Percentiles rank a stretch among this genome's conserved stretches.
Evolutionary conservation across 2,888 invertebrate species (phyloP).

Genomic region (Drosophila affinis): DNA sequence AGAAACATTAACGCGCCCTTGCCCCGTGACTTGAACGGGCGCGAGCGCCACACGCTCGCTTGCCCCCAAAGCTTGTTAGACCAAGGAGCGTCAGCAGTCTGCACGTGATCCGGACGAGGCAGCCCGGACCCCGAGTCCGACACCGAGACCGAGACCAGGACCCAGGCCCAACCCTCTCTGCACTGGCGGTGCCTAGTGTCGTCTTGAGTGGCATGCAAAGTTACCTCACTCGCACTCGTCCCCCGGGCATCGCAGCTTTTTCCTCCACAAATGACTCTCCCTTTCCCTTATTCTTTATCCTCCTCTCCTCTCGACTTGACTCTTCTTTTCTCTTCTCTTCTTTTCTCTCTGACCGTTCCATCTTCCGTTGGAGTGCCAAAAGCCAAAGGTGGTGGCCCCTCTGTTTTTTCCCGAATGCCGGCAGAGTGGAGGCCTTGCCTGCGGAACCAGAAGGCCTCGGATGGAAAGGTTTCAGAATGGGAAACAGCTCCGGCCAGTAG

Average conservation of each 20-base stretch:
- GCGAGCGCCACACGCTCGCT: conserved; percentile 45
- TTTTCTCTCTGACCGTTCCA: background rate
- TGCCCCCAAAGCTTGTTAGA: conserved; percentile 69
- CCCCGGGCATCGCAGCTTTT: background rate
- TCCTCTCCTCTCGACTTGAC: background rate
- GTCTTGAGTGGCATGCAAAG: background rate
- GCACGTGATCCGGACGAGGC: conserved; percentile 45
- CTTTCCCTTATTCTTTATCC: background rate
- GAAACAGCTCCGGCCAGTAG: background rate
- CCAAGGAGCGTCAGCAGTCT: conserved; percentile 41
- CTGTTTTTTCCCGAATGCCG: background rate
- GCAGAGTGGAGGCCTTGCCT: background rate
- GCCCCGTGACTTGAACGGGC: conserved; percentile 39
- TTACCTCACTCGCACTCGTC: too few species aligned
- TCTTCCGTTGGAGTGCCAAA: background rate
- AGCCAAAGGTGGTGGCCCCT: background rate
- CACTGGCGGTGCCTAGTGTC: background rate
- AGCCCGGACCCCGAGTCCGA: conserved; percentile 55
- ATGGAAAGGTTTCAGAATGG: too few species aligned
- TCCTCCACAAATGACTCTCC: background rate
- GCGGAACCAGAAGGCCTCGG: background rate
- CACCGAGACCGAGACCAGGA: conserved; percentile 4
- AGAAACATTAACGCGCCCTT: conserved; percentile 76
- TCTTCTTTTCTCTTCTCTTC: background rate
- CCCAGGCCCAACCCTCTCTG: background rate